Percentiles rank a stretch among this genome's conserved stretches.
These are phyloP conservation scores for Andrena haemorrhoa DNA, from an alignment of 2,888 invertebrate genomes.

Conservation along the genomic window DNA sequence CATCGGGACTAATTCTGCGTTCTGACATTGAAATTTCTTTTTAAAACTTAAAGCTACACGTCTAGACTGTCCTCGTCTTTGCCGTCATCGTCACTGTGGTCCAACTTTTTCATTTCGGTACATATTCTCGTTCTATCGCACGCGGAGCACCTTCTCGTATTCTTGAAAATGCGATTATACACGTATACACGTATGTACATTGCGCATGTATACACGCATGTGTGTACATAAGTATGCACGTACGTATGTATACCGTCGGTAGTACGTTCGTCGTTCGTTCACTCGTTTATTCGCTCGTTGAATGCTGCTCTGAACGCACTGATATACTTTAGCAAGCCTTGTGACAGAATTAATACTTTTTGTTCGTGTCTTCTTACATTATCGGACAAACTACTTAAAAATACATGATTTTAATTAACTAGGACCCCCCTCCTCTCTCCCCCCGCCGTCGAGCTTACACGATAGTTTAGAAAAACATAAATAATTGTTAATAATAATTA, in stretches of 20 bases:
- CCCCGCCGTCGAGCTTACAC: conserved; percentile 1
- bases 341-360: conserved; percentile 53
- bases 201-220: background rate
- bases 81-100: background rate
- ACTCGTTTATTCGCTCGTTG: conserved; percentile 15
- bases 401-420: conserved; percentile 25
- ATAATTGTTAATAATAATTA: conserved; percentile 24
- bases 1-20: conserved; percentile 59
- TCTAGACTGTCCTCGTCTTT: conserved; percentile 26
- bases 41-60: conserved; percentile 56
- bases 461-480: conserved; percentile 55
- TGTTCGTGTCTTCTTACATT: conserved; percentile 19
- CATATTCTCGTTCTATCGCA: background rate
- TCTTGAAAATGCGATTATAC: background rate
- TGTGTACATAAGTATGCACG: background rate
- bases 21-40: conserved; percentile 46
- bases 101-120: background rate
- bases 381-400: conserved; percentile 37
- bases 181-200: background rate
- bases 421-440: background rate
- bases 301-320: conserved; percentile 3
- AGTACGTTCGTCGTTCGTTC: background rate
- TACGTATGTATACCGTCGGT: background rate
- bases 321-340: conserved; percentile 33
- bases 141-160: background rate